A percentile compares a stretch with the other conserved stretches of the same genome.
These are phyloP conservation scores for Nymphalis c-album DNA, from an alignment of 2,888 invertebrate species.

Conservation along the genomic window DNA sequence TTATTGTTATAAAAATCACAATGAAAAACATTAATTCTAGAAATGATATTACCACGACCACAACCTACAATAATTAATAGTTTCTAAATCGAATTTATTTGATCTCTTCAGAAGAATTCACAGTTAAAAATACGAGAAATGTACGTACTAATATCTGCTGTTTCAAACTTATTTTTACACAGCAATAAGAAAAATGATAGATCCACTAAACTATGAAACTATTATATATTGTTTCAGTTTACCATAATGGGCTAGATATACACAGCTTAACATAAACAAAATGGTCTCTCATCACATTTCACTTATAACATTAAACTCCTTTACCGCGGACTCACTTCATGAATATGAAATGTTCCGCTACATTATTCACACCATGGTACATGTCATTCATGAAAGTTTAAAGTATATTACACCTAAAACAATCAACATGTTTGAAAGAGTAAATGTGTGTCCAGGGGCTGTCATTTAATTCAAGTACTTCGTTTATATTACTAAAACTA, in stretches of 20 bases:
- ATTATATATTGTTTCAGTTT: neutral
- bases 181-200: neutral
- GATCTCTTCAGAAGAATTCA: no score
- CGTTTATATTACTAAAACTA: no score
- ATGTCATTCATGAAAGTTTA: slow-evolving; percentile 44
- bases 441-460: neutral
- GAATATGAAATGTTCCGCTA: slow-evolving; percentile 47
- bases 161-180: neutral
- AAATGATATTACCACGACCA: no score
- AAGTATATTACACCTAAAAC: slow-evolving; percentile 25
- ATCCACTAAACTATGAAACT: neutral
- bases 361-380: slow-evolving; percentile 51
- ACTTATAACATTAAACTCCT: slow-evolving; percentile 48
- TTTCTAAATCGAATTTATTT: no score
- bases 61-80: no score
- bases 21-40: no score
- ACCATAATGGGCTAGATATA: neutral
- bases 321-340: slow-evolving; percentile 43
- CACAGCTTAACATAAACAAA: slow-evolving; percentile 27
- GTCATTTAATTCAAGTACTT: neutral
- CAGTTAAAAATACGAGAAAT: neutral
- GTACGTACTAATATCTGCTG: no score
- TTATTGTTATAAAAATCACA: no score
- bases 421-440: slow-evolving; percentile 12
- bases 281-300: slow-evolving; percentile 43